Percentiles rank a stretch among this genome's conserved stretches.
phyloP scores from a whole-genome alignment of 35 echinoderm and acorn worm species.

The Hemicentrotus pulcherrimus region DNA sequence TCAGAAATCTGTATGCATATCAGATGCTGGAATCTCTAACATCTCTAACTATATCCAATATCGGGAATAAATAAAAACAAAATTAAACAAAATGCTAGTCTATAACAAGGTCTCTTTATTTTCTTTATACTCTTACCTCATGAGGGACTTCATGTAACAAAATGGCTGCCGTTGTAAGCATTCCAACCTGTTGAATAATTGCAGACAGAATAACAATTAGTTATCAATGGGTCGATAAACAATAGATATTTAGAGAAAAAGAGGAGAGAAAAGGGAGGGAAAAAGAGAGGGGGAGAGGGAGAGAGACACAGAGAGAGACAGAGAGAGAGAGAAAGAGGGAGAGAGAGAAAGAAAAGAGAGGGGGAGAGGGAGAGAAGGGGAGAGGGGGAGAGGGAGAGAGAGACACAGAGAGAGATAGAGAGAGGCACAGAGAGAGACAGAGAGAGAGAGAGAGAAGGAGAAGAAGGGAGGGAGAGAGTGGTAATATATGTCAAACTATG shows the following conservation, averaged over 20 bases:
- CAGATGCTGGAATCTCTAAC: too few relatives aligned
- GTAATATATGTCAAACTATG: neutral
- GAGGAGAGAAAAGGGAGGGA: too few relatives aligned
- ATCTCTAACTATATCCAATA: too few relatives aligned
- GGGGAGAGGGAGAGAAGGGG: neutral
- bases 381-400: neutral
- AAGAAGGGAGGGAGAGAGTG: neutral
- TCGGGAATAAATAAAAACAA: too few relatives aligned
- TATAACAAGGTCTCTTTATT: too few relatives aligned
- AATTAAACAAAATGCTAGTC: too few relatives aligned
- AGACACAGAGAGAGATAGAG: too few relatives aligned
- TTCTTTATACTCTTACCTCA: slow-evolving; percentile 73
- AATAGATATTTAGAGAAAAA: too few relatives aligned
- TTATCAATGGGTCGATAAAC: too few relatives aligned
- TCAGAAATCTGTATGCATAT: too few relatives aligned
- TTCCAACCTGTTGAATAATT: slow-evolving; percentile 68
- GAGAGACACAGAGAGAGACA: neutral
- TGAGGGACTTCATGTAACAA: slow-evolving; percentile 96
- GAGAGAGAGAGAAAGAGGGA: neutral
- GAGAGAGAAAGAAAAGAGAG: neutral
- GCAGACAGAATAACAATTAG: neutral
- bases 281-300: neutral
- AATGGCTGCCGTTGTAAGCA: slow-evolving; percentile 86
- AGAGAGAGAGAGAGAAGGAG: neutral
- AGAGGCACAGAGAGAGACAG: neutral